A percentile compares a stretch with the other conserved stretches of the same genome.
These are phyloP conservation scores for Melanocharis versteri DNA, from an alignment of 2,113 vertebrate species.

Conservation along the genomic window DNA sequence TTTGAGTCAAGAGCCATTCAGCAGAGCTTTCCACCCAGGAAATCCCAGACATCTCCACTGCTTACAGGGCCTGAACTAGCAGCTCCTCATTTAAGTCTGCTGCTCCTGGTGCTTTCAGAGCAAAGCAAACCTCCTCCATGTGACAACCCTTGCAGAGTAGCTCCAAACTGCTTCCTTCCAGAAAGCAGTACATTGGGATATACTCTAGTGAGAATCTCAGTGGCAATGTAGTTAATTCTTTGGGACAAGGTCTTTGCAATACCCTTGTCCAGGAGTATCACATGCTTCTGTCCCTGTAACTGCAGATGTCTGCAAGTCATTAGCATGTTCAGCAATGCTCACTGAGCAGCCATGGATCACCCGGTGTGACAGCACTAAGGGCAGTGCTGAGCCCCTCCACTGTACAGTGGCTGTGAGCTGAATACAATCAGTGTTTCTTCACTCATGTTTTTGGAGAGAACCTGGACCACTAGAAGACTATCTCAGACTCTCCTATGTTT, in stretches of 20 bases:
- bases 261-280: background rate
- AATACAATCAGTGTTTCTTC: background rate
- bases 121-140: background rate
- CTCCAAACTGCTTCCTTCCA: background rate
- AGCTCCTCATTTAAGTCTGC: background rate
- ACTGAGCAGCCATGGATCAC: background rate
- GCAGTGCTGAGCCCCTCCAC: background rate
- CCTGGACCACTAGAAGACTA: background rate
- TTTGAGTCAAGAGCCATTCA: background rate
- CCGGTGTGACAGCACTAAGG: background rate
- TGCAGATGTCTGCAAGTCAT: conserved; percentile 34
- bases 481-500: background rate
- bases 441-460: background rate
- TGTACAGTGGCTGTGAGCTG: background rate
- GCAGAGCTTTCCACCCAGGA: background rate
- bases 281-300: background rate
- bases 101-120: background rate
- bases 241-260: background rate
- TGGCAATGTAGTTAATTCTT: background rate
- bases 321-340: background rate
- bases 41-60: background rate
- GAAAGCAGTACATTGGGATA: background rate
- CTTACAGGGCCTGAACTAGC: background rate
- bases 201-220: background rate
- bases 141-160: fast-evolving